Evolutionary conservation across 2,888 invertebrate genomes (phyloP).

Genomic region (Sesamia inferens): DNA sequence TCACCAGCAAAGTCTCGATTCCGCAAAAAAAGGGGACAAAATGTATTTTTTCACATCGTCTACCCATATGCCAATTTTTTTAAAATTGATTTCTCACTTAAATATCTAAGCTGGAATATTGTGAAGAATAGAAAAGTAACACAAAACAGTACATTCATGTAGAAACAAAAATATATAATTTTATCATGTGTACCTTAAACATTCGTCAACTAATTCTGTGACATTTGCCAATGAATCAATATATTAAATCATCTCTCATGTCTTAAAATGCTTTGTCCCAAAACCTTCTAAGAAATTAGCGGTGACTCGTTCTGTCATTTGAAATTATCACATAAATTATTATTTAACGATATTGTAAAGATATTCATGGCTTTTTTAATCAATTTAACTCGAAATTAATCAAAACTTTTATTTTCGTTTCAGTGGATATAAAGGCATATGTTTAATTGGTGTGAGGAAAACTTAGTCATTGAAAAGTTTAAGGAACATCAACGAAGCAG

Average conservation of each 20-base stretch:
- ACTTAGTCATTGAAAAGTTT: background rate
- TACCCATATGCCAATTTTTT: no score
- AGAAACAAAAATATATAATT: no score
- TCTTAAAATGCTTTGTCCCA: constrained; percentile 7
- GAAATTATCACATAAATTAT: constrained; percentile 39
- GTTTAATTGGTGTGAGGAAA: background rate
- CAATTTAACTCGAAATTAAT: background rate
- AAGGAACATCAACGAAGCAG: background rate
- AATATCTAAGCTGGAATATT: background rate
- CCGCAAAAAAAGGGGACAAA: background rate
- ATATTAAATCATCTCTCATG: constrained; percentile 22
- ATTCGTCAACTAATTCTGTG: background rate
- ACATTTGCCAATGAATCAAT: background rate
- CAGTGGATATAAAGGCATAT: background rate
- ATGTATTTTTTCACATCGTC: no score
- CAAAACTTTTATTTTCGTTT: background rate
- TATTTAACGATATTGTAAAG: constrained; percentile 13
- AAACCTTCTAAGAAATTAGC: constrained; percentile 50
- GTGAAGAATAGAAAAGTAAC: background rate
- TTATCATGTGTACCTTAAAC: background rate
- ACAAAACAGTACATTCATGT: background rate
- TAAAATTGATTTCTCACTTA: background rate
- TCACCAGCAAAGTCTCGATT: background rate
- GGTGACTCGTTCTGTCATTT: constrained; percentile 24
- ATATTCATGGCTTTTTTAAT: constrained; percentile 13